These are phyloP conservation scores for Dryobates pubescens DNA, from an alignment of 2,797 vertebrate species.

Conservation along the genomic window DNA sequence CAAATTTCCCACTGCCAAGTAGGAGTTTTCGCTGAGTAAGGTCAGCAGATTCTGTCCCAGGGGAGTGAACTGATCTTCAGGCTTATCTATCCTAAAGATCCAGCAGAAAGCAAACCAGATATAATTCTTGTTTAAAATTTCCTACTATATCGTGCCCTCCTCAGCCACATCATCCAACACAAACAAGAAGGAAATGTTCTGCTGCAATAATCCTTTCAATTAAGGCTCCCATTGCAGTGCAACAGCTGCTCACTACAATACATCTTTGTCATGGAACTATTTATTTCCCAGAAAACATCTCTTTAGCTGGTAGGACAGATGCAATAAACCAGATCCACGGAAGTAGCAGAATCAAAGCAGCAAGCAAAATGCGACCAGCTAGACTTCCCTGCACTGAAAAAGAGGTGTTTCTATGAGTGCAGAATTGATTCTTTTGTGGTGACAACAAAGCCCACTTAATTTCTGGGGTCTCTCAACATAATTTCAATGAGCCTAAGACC, in stretches of 20 bases:
- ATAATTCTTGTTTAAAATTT: slow-evolving; percentile 9
- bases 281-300: slow-evolving; percentile 61
- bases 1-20: slow-evolving; percentile 62
- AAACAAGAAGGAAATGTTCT: slow-evolving; percentile 36
- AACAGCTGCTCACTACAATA: slow-evolving; percentile 62
- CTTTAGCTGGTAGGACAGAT: slow-evolving; percentile 40
- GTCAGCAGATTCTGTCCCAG: slow-evolving; percentile 37
- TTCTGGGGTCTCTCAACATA: background rate
- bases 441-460: background rate
- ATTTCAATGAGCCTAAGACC: background rate
- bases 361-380: background rate
- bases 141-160: slow-evolving; percentile 7
- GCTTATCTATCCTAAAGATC: slow-evolving; percentile 6
- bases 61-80: slow-evolving; percentile 19
- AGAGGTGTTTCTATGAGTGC: background rate
- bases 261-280: slow-evolving; percentile 60
- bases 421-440: background rate
- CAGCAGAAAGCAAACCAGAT: slow-evolving; percentile 30
- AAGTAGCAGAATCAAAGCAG: slow-evolving; percentile 29
- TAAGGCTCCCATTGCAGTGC: slow-evolving; percentile 43
- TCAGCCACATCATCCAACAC: slow-evolving; percentile 35
- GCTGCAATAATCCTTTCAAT: slow-evolving; percentile 60
- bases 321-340: slow-evolving; percentile 49
- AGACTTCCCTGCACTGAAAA: background rate
- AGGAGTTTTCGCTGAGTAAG: slow-evolving; percentile 49